These are phyloP conservation scores for Drosophila arizonae DNA, from an alignment of 1,140 invertebrate genomes.

Conservation along the genomic window DNA sequence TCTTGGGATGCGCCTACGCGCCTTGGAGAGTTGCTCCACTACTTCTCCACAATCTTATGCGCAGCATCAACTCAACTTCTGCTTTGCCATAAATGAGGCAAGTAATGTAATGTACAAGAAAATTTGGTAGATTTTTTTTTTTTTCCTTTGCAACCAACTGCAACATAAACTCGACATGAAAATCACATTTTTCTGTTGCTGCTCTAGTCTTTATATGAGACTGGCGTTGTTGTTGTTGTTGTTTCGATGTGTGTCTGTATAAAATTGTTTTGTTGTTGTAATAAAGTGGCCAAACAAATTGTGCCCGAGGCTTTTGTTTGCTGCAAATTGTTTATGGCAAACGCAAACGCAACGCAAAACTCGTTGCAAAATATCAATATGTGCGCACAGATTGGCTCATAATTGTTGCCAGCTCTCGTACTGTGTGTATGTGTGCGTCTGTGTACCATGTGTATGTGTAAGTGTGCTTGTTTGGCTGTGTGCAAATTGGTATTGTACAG, in stretches of 20 bases:
- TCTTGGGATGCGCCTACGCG: conserved; percentile 27
- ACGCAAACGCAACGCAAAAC: conserved; percentile 25
- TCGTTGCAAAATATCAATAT: conserved; percentile 14
- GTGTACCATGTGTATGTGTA: not conserved
- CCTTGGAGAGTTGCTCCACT: not conserved
- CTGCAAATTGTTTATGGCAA: conserved; percentile 58
- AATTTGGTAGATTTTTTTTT: conserved; percentile 12
- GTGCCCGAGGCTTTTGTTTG: conserved; percentile 47
- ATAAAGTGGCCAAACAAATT: conserved; percentile 65
- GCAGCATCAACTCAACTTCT: no score
- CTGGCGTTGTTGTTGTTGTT: not conserved
- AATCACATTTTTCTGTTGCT: conserved; percentile 60
- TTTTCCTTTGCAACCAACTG: conserved; percentile 12
- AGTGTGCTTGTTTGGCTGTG: not conserved
- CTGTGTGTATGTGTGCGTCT: conserved; percentile 9
- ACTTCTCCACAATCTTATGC: no score
- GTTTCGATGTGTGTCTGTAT: not conserved
- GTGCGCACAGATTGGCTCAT: conserved; percentile 15
- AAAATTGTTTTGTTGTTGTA: conserved; percentile 37
- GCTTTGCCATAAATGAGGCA: conserved; percentile 9
- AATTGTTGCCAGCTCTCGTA: conserved; percentile 24
- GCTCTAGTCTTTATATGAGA: not conserved
- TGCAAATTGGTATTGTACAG: conserved; percentile 25
- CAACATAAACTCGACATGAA: conserved; percentile 65
- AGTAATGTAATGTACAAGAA: conserved; percentile 32